phyloP scores from a whole-genome alignment of 1,140 invertebrate species.

The Drosophila nikananu region DNA sequence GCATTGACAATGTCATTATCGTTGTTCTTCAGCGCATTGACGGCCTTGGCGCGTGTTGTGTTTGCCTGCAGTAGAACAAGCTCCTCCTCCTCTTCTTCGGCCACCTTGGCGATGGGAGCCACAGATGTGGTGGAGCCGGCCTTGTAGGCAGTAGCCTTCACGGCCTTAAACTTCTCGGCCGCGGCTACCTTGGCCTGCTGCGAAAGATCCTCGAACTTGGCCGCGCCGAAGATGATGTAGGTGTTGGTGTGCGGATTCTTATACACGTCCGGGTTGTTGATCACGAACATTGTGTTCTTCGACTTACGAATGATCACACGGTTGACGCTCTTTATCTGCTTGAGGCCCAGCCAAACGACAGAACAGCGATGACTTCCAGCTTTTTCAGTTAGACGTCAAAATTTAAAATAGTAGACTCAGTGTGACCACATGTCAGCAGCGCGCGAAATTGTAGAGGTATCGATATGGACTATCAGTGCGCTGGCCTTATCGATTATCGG shows the following conservation, averaged over 20 bases:
- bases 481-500: neutral
- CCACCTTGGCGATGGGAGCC: conserved; percentile 94
- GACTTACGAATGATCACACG: conserved; percentile 99
- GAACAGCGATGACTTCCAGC: neutral
- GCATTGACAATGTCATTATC: conserved; percentile 98
- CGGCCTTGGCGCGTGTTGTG: conserved; percentile 95
- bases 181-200: conserved; percentile 99
- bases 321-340: conserved; percentile 97
- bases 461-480: neutral
- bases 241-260: conserved; percentile 99
- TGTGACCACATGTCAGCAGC: neutral
- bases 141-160: conserved; percentile 90
- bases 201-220: conserved; percentile 99
- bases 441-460: neutral
- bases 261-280: conserved; percentile 99
- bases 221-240: conserved; percentile 99
- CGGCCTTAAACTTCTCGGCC: conserved; percentile 98
- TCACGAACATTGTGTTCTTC: conserved; percentile 99
- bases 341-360: conserved; percentile 91
- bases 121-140: conserved; percentile 90
- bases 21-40: conserved; percentile 98
- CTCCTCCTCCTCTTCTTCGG: conserved; percentile 90
- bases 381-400: neutral
- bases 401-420: neutral
- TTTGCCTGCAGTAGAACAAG: conserved; percentile 99